Base-by-base conservation (phyloP, 2,113 vertebrate genomes). In the Campylorhamphus procurvoides region DNA sequence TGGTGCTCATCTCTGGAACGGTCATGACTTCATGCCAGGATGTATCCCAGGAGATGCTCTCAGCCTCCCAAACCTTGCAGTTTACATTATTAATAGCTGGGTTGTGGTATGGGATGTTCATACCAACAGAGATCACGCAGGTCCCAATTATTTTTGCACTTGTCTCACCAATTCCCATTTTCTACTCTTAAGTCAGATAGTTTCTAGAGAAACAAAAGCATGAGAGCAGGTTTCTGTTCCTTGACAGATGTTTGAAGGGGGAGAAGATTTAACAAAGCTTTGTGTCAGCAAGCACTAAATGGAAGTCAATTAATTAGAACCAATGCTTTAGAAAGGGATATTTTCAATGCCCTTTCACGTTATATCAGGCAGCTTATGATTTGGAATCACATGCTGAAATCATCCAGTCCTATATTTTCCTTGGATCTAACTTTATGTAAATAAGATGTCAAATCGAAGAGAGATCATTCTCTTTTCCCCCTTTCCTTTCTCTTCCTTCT, bases 61-160 rank as follows among this genome's bases (percentile, higher is more conserved):
- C 8, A 6, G 63, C n/a, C 79, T 78, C 66, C 73, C n/a, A 46
- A 82, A 89, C 81, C 27, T 64, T 58, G 50, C 67, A 85, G 60
- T 86, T 95, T 87, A 23, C 74, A 69, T 89, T 94, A 94, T 90
- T 94, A 83, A 94, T 87, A 75, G 18, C 67, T 95, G 71, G 40
- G 62, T 28, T 60, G 39, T 64, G 49, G 37, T 90, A 96, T 93
- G 87, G 40, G 69, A 35, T 90, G 56, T 75, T 93, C 67, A 44
- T 64, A 89, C 79, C 60, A 59, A 19, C 77, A 47, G 47, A 81
- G 71, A 64, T 93, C 79, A 33, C 6, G 2, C 25, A 80, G 72
- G 31, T 93, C 90, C 76, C 87, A 87, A 68, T 97, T 96, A 89
- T 95, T 91, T 96, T 82, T 91, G 58, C 42, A 44, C 56, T 85